Evolutionary conservation across 2,113 vertebrate species (phyloP).

Genomic region (Brienomyrus longianalis): DNA sequence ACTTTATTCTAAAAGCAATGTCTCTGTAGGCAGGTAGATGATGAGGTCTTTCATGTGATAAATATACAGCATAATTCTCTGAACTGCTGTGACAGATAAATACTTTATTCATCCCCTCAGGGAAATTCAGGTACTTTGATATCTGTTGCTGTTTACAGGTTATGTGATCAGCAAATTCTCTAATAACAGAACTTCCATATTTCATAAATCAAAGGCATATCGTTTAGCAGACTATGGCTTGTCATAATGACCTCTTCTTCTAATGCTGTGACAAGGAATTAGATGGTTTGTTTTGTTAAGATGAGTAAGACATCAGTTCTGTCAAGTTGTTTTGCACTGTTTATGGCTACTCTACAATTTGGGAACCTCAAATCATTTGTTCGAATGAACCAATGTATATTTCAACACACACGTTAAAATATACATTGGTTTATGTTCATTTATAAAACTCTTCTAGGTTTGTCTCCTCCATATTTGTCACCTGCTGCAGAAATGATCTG

Average conservation of each 20-base stretch:
- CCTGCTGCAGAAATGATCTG: too few species aligned
- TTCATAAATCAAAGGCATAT: not conserved
- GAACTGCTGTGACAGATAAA: not conserved
- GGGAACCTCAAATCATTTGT: not conserved
- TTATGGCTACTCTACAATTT: not conserved
- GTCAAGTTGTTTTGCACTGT: not conserved
- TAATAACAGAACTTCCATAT: not conserved
- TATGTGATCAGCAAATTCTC: not conserved
- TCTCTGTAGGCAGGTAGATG: not conserved
- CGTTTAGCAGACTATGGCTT: not conserved
- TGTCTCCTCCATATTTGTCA: too few species aligned
- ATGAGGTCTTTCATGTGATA: not conserved
- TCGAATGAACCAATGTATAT: too few species aligned
- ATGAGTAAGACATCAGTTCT: not conserved
- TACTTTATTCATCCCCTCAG: too few species aligned
- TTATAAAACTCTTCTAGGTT: too few species aligned
- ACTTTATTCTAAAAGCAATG: not conserved
- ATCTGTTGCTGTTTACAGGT: not conserved
- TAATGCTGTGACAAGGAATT: not conserved
- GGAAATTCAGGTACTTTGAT: not conserved
- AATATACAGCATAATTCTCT: not conserved
- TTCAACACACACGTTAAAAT: too few species aligned
- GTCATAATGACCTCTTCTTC: not conserved
- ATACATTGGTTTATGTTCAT: too few species aligned
- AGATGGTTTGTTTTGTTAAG: not conserved